phyloP scores from a whole-genome alignment of 1,140 invertebrate genomes.

The Reticulitermes speratus region DNA sequence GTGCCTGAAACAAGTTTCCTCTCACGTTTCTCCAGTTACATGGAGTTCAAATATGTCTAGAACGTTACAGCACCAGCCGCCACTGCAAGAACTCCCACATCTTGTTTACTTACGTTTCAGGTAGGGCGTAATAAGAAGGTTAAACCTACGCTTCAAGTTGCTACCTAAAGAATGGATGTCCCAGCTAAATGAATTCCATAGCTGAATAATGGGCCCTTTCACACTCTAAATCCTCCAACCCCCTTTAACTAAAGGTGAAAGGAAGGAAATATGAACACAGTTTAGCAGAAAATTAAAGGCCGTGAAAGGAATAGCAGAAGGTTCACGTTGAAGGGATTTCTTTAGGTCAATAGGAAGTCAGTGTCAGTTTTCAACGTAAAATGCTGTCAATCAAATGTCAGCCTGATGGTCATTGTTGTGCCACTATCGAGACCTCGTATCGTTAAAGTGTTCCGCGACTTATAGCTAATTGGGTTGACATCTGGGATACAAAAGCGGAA shows the following conservation, averaged over 20 bases:
- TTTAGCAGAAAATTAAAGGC: conserved; percentile 8
- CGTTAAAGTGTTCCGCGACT: not conserved
- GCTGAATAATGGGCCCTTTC: not conserved
- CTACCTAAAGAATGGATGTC: not conserved
- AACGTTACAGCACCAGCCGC: not conserved
- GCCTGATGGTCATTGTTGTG: not conserved
- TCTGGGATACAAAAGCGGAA: not conserved
- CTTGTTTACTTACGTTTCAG: not conserved
- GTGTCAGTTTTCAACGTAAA: not conserved
- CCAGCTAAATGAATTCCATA: not conserved
- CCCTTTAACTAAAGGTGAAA: not conserved
- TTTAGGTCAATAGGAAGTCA: not conserved
- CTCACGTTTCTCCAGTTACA: not conserved
- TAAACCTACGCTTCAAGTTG: not conserved
- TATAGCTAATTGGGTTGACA: not conserved
- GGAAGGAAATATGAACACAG: conserved; percentile 10
- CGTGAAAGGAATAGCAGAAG: not conserved
- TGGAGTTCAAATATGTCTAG: not conserved
- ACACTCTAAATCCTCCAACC: not conserved
- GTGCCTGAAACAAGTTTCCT: too few species aligned
- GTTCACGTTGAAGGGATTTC: not conserved
- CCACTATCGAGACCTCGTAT: not conserved
- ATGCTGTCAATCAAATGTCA: conserved; percentile 11
- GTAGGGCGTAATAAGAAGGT: not conserved
- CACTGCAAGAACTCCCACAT: not conserved